These are phyloP conservation scores for Lasioglossum pauxillum DNA, from an alignment of 2,888 invertebrate genomes.

Conservation along the genomic window DNA sequence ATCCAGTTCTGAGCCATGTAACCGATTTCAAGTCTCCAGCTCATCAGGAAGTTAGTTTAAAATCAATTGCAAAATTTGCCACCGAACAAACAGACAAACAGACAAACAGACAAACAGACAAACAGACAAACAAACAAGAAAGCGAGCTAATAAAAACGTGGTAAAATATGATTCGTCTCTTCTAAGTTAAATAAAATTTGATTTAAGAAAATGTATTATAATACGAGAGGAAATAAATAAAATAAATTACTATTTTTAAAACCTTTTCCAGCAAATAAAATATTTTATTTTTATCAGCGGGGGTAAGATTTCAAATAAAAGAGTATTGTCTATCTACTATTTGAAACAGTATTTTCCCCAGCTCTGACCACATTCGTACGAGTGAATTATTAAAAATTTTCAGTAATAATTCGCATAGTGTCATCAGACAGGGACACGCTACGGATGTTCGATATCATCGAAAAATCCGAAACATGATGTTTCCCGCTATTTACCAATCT, in stretches of 20 bases:
- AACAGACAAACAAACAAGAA: too few relatives aligned
- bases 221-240: too few relatives aligned
- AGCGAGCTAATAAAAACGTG: too few relatives aligned
- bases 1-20: too few relatives aligned
- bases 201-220: background rate
- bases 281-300: too few relatives aligned
- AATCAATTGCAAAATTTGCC: too few relatives aligned
- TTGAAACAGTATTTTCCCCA: background rate
- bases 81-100: too few relatives aligned
- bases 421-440: background rate
- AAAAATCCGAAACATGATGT: background rate
- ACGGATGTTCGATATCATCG: background rate
- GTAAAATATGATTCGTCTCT: background rate
- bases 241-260: too few relatives aligned
- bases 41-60: too few relatives aligned
- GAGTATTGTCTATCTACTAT: background rate
- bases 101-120: too few relatives aligned
- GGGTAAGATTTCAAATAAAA: background rate
- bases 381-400: background rate
- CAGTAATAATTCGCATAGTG: background rate
- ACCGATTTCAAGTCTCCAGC: too few relatives aligned
- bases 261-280: too few relatives aligned
- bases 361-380: background rate
- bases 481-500: slow-evolving; percentile 2
- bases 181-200: background rate